These are phyloP conservation scores for Cryptosula pallasiana DNA, from an alignment of 2,888 invertebrate genomes.

Conservation along the genomic window DNA sequence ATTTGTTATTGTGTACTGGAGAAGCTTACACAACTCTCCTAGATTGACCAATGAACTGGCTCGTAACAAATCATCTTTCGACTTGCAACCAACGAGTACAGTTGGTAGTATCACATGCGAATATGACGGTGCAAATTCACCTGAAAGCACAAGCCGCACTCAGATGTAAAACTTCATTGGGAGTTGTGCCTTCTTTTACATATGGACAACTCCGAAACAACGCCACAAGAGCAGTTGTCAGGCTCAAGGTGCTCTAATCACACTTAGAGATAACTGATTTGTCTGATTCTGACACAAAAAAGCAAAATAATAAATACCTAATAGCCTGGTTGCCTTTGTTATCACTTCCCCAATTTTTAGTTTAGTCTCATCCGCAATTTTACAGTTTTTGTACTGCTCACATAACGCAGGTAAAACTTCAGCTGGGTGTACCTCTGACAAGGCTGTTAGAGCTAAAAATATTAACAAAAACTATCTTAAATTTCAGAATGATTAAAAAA, in stretches of 20 bases:
- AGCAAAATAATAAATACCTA: conserved; percentile 68
- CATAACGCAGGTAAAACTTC: conserved; percentile 65
- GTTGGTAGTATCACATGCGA: conserved; percentile 67
- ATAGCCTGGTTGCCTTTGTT: conserved; percentile 65
- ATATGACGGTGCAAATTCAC: conserved; percentile 67
- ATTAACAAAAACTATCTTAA: no score
- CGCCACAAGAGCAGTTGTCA: no score
- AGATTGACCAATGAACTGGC: conserved; percentile 78
- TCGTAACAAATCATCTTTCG: conserved; percentile 68
- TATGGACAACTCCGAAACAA: no score
- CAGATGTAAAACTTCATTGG: no score
- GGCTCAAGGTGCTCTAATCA: no score
- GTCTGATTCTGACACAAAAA: no score
- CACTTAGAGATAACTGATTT: no score
- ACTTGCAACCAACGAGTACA: conserved; percentile 66
- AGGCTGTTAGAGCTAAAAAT: conserved; percentile 57
- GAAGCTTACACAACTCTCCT: conserved; percentile 70
- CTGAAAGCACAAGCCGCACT: conserved; percentile 59
- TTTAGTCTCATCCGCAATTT: conserved; percentile 53
- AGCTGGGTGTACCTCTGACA: conserved; percentile 65
- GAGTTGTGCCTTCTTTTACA: no score
- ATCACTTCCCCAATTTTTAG: conserved; percentile 77
- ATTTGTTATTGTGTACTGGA: conserved; percentile 69
- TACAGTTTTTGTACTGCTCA: conserved; percentile 60
- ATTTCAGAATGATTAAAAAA: no score